Evolutionary conservation across 2,797 vertebrate species (phyloP).

Genomic region (Gymnocypris eckloni): DNA sequence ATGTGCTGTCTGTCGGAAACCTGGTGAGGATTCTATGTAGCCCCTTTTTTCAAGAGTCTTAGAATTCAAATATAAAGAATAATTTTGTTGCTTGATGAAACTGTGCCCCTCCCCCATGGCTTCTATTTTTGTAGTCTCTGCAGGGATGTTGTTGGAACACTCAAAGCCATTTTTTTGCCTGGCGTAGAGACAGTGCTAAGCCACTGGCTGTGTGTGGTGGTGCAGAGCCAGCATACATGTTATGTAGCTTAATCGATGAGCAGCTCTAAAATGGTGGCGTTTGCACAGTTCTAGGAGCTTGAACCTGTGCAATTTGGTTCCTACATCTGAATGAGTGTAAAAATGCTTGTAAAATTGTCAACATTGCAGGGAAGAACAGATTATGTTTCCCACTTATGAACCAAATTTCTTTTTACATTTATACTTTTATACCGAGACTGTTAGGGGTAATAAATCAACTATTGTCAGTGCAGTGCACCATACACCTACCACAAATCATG

Average conservation of each 20-base stretch:
- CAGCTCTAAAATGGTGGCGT: conserved; percentile 70
- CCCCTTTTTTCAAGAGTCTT: not conserved
- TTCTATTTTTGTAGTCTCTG: conserved; percentile 18
- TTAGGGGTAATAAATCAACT: conserved; percentile 22
- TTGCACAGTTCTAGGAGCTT: conserved; percentile 62
- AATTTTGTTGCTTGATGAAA: conserved; percentile 50
- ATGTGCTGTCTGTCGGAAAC: conserved; percentile 92
- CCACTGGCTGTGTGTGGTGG: conserved; percentile 60
- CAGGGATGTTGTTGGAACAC: conserved; percentile 19
- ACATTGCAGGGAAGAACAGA: not conserved
- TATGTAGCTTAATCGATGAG: conserved; percentile 73
- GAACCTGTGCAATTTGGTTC: conserved; percentile 41
- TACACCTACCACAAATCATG: conserved; percentile 30
- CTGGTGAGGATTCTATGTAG: conserved; percentile 84
- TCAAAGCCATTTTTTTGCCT: conserved; percentile 33
- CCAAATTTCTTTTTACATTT: conserved; percentile 1
- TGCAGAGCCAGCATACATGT: conserved; percentile 73
- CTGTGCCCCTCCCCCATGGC: conserved; percentile 17
- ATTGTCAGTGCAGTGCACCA: not conserved
- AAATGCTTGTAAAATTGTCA: not conserved
- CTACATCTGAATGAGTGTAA: conserved; percentile 12
- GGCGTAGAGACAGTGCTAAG: conserved; percentile 59
- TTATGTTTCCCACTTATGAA: not conserved
- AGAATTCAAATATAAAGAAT: conserved; percentile 13
- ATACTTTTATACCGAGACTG: not conserved